These are phyloP conservation scores for Argopecten irradians DNA, from an alignment of 1,140 invertebrate genomes.

Conservation along the genomic window DNA sequence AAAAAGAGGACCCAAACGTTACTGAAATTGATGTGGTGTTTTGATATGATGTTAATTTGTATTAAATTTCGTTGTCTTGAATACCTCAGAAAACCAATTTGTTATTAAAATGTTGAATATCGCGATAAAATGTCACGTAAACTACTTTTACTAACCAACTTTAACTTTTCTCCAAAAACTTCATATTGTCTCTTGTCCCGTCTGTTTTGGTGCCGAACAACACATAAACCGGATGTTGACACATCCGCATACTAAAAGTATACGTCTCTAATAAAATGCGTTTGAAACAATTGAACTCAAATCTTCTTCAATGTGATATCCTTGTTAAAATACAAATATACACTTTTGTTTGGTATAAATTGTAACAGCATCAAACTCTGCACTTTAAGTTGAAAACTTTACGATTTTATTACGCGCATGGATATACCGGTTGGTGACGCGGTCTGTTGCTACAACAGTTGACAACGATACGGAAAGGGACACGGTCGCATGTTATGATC, in stretches of 20 bases:
- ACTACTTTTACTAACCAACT: not conserved
- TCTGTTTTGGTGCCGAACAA: conserved; percentile 15
- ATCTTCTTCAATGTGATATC: not conserved
- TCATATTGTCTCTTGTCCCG: conserved; percentile 20
- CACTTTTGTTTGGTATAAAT: too few species aligned
- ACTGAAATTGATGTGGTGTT: not conserved
- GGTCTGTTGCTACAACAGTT: conserved; percentile 15
- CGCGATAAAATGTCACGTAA: not conserved
- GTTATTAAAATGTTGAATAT: not conserved
- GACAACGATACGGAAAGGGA: not conserved
- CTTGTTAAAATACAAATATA: too few species aligned
- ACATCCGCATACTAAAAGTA: not conserved
- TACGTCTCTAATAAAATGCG: not conserved
- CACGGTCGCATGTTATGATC: not conserved
- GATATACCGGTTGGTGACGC: not conserved
- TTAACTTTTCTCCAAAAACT: conserved; percentile 12
- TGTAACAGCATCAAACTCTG: too few species aligned
- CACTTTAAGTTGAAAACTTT: not conserved
- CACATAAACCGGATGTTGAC: conserved; percentile 12
- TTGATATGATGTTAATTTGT: not conserved
- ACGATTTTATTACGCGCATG: not conserved
- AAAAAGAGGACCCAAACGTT: too few species aligned
- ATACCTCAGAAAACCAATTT: not conserved
- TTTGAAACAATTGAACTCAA: not conserved
- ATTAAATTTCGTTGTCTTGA: not conserved